Percentiles rank a stretch among this genome's conserved stretches.
phyloP scores from a whole-genome alignment of 92 coral and sea anemone species.

The Epizoanthus scotinus region DNA sequence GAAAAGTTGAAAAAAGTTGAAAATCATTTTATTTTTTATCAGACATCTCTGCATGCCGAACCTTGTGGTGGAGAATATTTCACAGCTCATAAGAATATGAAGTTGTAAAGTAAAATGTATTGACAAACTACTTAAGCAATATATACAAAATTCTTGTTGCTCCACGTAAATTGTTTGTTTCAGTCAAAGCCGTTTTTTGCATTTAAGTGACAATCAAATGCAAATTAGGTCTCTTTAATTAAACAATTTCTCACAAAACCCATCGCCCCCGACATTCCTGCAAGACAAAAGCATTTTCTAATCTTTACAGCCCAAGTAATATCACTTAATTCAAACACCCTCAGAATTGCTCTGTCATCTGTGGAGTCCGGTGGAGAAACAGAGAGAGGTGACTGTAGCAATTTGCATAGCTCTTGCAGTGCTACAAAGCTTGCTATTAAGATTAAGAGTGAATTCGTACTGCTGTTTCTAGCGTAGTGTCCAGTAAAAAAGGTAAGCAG shows the following conservation, averaged over 20 bases:
- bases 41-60: no score
- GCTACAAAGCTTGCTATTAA: neutral
- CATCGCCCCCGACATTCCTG: conserved; percentile 26
- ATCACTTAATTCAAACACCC: neutral
- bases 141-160: conserved; percentile 17
- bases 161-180: neutral
- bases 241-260: neutral
- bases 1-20: no score
- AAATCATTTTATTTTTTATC: no score
- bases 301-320: neutral
- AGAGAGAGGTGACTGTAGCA: neutral
- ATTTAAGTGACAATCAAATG: conserved; percentile 13
- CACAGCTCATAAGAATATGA: no score
- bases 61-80: no score
- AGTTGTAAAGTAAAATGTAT: no score
- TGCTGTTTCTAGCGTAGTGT: neutral
- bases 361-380: neutral
- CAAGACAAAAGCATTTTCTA: neutral
- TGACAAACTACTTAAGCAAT: neutral
- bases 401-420: neutral
- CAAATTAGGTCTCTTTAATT: conserved; percentile 8
- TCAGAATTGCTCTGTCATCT: neutral
- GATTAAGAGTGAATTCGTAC: neutral
- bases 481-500: neutral
- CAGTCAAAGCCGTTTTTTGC: conserved; percentile 2